Evolutionary conservation across 2,797 vertebrate species (phyloP).

Genomic region (Etheostoma nigrum): DNA sequence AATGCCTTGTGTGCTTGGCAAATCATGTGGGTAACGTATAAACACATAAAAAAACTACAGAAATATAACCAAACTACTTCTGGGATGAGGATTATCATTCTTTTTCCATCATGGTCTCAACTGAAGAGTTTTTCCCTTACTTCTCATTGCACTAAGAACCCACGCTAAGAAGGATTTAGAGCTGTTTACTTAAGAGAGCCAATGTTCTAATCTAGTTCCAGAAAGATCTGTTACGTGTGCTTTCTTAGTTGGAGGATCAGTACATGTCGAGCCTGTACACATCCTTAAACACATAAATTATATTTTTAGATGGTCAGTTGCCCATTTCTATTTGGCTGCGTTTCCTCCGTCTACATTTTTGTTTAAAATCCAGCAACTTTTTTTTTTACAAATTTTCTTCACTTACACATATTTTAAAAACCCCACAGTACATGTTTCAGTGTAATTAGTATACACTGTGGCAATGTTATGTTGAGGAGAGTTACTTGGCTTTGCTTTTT

Average conservation of each 20-base stretch:
- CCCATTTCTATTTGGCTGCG: conserved; percentile 37
- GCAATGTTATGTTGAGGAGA: conserved; percentile 2
- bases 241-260: conserved; percentile 25
- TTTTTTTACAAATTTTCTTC: background rate
- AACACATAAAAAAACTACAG: background rate
- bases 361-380: conserved; percentile 26
- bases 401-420: conserved; percentile 16
- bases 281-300: conserved; percentile 35
- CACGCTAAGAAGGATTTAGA: background rate
- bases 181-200: conserved; percentile 13
- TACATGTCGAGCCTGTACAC: conserved; percentile 11
- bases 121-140: background rate
- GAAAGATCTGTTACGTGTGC: conserved; percentile 15
- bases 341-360: conserved; percentile 26
- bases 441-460: background rate
- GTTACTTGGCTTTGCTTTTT: background rate
- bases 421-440: background rate
- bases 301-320: conserved; percentile 33
- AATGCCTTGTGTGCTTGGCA: no score
- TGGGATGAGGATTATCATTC: background rate
- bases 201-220: conserved; percentile 16
- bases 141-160: background rate
- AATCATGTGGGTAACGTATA: background rate
- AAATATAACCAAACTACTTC: background rate
- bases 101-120: background rate